phyloP scores from a whole-genome alignment of 2,888 invertebrate species.

The Panzeria rudis region DNA sequence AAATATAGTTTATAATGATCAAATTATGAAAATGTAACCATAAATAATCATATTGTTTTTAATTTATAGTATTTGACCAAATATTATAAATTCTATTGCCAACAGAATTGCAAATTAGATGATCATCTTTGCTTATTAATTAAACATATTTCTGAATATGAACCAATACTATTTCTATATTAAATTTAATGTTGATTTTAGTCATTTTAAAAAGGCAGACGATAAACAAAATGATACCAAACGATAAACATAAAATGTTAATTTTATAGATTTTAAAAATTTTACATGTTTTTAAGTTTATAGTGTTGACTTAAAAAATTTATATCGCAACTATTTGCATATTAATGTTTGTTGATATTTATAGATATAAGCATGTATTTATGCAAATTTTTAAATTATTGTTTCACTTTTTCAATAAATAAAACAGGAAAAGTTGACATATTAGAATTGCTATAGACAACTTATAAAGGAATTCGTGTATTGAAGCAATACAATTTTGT shows the following conservation, averaged over 20 bases:
- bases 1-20: not conserved
- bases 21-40: not conserved
- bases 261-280: conserved; percentile 23
- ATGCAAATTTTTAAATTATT: not conserved
- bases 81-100: not conserved
- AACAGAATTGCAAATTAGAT: conserved; percentile 36
- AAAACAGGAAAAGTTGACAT: not conserved
- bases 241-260: conserved; percentile 30
- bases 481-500: not conserved
- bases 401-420: not conserved
- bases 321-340: not conserved
- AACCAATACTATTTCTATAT: no score
- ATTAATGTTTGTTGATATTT: no score
- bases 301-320: not conserved
- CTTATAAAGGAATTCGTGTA: not conserved
- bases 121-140: not conserved
- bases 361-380: not conserved
- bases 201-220: not conserved
- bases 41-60: not conserved
- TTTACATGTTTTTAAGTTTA: conserved; percentile 8
- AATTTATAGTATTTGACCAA: not conserved
- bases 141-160: not conserved
- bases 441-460: not conserved
- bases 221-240: not conserved
- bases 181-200: conserved; percentile 15